A percentile compares a stretch with the other conserved stretches of the same genome.
Evolutionary conservation across 2,797 vertebrate species (phyloP).

Genomic region (Coendou prehensilis): DNA sequence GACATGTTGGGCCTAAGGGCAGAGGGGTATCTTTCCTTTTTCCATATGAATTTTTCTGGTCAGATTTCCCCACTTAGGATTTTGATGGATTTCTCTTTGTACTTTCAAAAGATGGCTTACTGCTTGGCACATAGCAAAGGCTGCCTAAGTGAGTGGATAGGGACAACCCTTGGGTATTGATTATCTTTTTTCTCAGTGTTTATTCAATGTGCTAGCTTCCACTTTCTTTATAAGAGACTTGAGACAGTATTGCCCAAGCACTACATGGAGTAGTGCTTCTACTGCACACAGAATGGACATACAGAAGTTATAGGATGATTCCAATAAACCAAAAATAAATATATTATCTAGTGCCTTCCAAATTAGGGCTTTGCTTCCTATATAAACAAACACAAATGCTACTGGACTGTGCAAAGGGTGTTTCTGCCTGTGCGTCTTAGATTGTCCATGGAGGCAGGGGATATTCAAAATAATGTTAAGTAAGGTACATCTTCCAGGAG

Average conservation of each 20-base stretch:
- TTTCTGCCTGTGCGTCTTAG: background rate
- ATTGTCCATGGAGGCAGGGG: background rate
- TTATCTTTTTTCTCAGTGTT: constrained; percentile 2
- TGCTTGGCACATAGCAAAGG: background rate
- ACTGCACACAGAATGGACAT: background rate
- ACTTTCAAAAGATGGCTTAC: background rate
- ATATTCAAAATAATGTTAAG: background rate
- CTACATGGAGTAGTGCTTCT: background rate
- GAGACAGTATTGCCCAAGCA: background rate
- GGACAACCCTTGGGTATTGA: background rate
- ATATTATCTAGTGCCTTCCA: background rate
- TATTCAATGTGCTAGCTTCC: background rate
- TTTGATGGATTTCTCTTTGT: background rate
- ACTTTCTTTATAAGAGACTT: background rate
- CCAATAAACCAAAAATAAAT: constrained; percentile 1
- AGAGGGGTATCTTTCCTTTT: background rate
- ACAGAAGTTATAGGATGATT: background rate
- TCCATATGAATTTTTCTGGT: background rate
- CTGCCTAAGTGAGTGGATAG: background rate
- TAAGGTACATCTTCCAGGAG: background rate
- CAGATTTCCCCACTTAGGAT: background rate
- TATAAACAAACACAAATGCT: background rate
- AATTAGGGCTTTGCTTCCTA: background rate
- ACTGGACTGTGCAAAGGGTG: background rate
- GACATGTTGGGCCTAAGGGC: background rate